phyloP scores from a whole-genome alignment of 2,797 vertebrate species.

The Coregonus sp. region DNA sequence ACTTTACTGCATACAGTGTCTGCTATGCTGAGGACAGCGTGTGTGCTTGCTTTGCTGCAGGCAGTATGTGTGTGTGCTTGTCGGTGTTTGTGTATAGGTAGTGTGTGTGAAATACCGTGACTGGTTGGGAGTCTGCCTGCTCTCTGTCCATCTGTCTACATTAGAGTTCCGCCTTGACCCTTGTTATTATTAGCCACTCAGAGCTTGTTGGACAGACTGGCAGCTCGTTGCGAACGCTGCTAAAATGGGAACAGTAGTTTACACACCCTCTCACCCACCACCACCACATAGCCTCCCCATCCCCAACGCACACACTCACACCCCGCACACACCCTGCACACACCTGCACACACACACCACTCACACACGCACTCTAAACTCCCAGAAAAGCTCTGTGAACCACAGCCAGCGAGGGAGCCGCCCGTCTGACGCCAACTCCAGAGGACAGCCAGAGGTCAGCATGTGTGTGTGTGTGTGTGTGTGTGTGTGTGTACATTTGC shows the following conservation, averaged over 20 bases:
- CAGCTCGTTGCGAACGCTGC: conserved; percentile 57
- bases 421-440: conserved; percentile 45
- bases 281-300: background rate
- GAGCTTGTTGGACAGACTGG: conserved; percentile 55
- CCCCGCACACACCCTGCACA: conserved; percentile 7
- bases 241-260: conserved; percentile 57
- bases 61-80: conserved; percentile 8
- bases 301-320: conserved; percentile 24
- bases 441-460: conserved; percentile 37
- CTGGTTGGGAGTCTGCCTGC: conserved; percentile 55
- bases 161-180: conserved; percentile 40
- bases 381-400: conserved; percentile 53
- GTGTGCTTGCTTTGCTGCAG: background rate
- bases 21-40: background rate
- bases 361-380: conserved; percentile 35
- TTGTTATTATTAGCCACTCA: conserved; percentile 63
- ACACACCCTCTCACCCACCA: conserved; percentile 26
- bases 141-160: conserved; percentile 48
- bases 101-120: conserved; percentile 65
- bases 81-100: conserved; percentile 45
- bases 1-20: background rate
- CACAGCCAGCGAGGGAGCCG: conserved; percentile 35
- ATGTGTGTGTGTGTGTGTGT: conserved; percentile 27
- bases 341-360: conserved; percentile 6
- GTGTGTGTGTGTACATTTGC: conserved; percentile 11